Conservation (phyloP, 64 coral and sea anemone genomes). For the Montipora capricornis region DNA sequence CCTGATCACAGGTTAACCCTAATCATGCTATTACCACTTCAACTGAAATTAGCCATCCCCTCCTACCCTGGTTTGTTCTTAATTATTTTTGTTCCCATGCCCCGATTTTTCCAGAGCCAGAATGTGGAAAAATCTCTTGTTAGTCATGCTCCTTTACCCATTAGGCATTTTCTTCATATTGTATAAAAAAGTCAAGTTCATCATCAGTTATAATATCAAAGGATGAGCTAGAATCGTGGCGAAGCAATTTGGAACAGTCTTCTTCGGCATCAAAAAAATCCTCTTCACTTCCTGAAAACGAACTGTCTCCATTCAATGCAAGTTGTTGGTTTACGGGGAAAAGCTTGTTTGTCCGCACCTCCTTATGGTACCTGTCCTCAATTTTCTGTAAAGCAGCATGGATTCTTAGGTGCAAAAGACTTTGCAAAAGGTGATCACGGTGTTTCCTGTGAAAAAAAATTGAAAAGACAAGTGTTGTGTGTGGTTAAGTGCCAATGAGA, state of each 20-base stretch:
- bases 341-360: not conserved
- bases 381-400: constrained; percentile 20
- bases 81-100: no score
- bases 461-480: not conserved
- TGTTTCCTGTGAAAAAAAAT: constrained; percentile 10
- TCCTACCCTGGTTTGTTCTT: no score
- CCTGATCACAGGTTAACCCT: no score
- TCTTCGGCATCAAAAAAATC: constrained; percentile 26
- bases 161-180: not conserved
- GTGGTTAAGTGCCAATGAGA: not conserved
- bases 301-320: not conserved
- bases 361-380: not conserved
- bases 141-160: not conserved
- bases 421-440: constrained; percentile 35
- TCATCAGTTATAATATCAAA: constrained; percentile 43
- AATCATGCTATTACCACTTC: no score
- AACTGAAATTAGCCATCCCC: no score
- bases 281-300: not conserved
- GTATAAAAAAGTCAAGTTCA: not conserved
- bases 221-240: constrained; percentile 32
- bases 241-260: not conserved
- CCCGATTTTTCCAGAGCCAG: no score
- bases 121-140: no score
- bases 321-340: not conserved
- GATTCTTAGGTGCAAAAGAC: constrained; percentile 26